These are phyloP conservation scores for Carlito syrichta DNA, from an alignment of 2,113 vertebrate genomes.

Conservation along the genomic window DNA sequence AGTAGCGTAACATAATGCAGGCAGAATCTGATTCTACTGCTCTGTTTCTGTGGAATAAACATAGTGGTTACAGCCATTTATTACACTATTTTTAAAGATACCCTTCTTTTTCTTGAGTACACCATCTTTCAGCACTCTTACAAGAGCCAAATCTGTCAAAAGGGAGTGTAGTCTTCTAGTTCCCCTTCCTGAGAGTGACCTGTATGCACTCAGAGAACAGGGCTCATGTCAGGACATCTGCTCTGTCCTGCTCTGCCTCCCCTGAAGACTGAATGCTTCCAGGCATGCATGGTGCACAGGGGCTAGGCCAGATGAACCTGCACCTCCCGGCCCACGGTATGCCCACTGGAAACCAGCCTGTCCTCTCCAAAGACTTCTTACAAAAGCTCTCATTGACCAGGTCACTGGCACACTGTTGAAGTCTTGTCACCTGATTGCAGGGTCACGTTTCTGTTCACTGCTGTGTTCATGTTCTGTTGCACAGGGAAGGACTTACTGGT, in stretches of 20 bases:
- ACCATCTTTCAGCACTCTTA: not conserved
- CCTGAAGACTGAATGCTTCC: not conserved
- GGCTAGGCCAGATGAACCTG: not conserved
- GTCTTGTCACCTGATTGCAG: not conserved
- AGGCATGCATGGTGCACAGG: accelerated
- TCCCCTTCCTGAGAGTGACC: not conserved
- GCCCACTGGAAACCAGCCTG: not conserved
- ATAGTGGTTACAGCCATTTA: not conserved
- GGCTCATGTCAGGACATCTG: accelerated
- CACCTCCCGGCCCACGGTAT: not conserved
- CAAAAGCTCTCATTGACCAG: not conserved
- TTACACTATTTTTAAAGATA: not conserved
- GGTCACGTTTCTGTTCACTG: not conserved
- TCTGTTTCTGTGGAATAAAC: not conserved
- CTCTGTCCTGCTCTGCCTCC: not conserved
- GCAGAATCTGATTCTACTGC: not conserved
- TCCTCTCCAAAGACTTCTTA: not conserved
- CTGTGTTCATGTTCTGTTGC: not conserved
- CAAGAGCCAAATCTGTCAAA: not conserved
- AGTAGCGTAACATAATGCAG: not conserved
- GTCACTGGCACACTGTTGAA: not conserved
- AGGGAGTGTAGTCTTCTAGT: not conserved
- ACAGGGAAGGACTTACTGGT: not conserved
- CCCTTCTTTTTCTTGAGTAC: not conserved
- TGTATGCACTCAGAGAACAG: not conserved